Base-by-base conservation (phyloP, 2,888 invertebrate species). In the Frankliniella intonsa region DNA sequence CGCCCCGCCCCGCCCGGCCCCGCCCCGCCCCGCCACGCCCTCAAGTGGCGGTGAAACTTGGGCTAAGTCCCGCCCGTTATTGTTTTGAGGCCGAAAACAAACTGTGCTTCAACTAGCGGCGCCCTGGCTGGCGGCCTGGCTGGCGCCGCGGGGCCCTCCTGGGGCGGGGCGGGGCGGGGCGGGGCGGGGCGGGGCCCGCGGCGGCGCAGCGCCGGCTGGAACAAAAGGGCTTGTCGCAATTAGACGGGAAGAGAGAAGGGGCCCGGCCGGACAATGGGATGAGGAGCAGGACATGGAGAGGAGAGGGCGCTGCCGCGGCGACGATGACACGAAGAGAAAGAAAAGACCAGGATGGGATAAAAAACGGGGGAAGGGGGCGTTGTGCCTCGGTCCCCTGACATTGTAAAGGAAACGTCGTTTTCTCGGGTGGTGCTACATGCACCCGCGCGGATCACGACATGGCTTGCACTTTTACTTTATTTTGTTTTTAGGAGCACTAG, bases 1-100 rank as follows among this genome's bases (percentile, higher is more conserved):
- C 38, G 38, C 38, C 3, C 38, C 38, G 38, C 5, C 3, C 38
- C 17, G 14, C 55, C 51, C 51, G 51, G 51, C 38, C 38, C 3
- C 5, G 38, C 38, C 38, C 3, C 38, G 38, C 38, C 3, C 38
- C 38, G 38, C 5, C 3, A 2, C 17, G 14, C 55, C 38, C 38
- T 38, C 38, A 38, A 38, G 38, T 38, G 38, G 38, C 38, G 38
- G 38, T 38, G 38, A 38, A 25, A 25, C 69, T 22, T 69, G n/a
- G 22, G 69, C 69, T 12, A 76, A 76, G 69, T 76, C 69, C 69
- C 22, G 69, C 38, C 38, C 38, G 69, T 76, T 76, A 76, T 76
- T 76, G 69, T 76, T 76, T 22, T 14, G 62, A 22, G 25, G 69
- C 55, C 69, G 69, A 76, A 76, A 76, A 76, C 69, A 76, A 76